These are phyloP conservation scores for Brevimyrus niger DNA, from an alignment of 2,113 vertebrate species.

Conservation along the genomic window DNA sequence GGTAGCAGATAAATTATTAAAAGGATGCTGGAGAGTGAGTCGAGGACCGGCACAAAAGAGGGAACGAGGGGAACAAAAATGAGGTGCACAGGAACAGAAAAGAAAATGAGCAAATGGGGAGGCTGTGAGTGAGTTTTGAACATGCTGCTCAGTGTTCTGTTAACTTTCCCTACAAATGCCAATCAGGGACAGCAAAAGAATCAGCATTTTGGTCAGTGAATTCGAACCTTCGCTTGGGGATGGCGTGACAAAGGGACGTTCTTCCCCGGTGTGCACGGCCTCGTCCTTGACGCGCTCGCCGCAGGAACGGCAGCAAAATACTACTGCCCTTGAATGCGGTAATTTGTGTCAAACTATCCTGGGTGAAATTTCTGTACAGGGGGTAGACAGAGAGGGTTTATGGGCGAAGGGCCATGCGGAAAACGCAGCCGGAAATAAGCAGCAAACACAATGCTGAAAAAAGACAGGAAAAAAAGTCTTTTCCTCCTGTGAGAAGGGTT, in stretches of 20 bases:
- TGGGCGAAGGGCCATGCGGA: neutral
- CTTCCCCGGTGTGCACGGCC: neutral
- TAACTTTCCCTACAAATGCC: neutral
- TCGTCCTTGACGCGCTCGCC: neutral
- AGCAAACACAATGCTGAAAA: neutral
- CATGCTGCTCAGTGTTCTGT: neutral
- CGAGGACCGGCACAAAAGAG: neutral
- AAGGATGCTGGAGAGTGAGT: neutral
- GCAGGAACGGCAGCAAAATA: neutral
- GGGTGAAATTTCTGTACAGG: neutral
- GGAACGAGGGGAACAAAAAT: neutral
- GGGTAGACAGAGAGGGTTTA: neutral
- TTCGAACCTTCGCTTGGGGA: neutral
- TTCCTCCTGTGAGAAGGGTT: neutral
- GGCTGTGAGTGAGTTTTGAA: neutral
- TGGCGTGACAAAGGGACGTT: neutral
- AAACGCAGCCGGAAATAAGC: neutral
- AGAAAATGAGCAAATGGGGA: neutral
- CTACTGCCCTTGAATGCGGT: neutral
- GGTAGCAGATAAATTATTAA: conserved; percentile 18
- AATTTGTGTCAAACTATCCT: neutral
- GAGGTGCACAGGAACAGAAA: neutral
- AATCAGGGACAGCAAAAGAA: neutral
- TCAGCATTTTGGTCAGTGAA: neutral
- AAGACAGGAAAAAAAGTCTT: neutral